These are phyloP conservation scores for Epizoanthus scotinus DNA, from an alignment of 92 coral and sea anemone genomes.

Conservation along the genomic window DNA sequence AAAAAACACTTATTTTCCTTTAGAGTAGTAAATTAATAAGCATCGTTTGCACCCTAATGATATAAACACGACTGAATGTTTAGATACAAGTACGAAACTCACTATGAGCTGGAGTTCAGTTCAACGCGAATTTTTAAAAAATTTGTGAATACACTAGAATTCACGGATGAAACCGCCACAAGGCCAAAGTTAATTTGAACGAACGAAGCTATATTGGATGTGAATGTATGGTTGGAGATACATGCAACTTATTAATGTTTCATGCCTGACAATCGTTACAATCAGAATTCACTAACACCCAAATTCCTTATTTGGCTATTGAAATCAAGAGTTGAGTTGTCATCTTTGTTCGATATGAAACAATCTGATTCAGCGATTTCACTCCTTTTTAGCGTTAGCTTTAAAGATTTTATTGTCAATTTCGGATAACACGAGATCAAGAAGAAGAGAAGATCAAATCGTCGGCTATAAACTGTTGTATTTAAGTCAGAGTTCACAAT, in stretches of 20 bases:
- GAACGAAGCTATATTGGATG: neutral
- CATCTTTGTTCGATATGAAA: neutral
- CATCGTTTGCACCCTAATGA: no score
- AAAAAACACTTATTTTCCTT: no score
- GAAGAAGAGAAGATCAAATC: no score
- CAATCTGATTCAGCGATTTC: neutral
- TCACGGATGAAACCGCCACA: neutral
- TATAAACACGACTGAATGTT: no score
- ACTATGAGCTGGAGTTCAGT: neutral
- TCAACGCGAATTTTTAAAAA: neutral
- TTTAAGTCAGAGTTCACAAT: no score
- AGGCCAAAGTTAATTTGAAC: neutral
- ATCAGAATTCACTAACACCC: slow-evolving; percentile 2
- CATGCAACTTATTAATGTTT: slow-evolving; percentile 29
- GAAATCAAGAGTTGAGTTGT: neutral
- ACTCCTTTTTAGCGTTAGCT: neutral
- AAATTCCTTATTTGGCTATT: slow-evolving; percentile 2
- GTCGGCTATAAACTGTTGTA: no score
- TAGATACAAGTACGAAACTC: no score
- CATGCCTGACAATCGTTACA: neutral
- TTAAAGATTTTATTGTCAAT: neutral
- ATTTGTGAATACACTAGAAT: neutral
- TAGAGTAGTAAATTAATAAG: no score
- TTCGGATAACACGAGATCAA: no score
- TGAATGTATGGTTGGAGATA: neutral